Base-by-base conservation (phyloP, 2,797 vertebrate species). In the Crenichthys baileyi region DNA sequence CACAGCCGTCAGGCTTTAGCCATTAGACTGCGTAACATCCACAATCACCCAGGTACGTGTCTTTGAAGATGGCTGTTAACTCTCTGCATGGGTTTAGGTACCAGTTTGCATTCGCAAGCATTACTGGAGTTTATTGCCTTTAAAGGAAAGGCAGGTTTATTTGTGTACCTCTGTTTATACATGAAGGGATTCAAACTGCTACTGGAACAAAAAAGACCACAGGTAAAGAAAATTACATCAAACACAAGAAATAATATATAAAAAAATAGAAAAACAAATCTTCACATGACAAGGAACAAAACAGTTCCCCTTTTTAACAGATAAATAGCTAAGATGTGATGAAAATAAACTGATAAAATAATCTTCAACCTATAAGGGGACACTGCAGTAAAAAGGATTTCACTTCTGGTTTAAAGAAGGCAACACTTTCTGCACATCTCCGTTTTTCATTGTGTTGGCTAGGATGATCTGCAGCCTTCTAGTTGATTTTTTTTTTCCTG, bases 1-100 rank as follows among this genome's bases (percentile, higher is more conserved):
- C 81, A 70, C 74, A 31, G 1, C 26, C 70, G 87, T 88, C 88
- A 90, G 53, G 82, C 90, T 76, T 87, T 87, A 84, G 73, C 74
- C n/a, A 41, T 81, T 79, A 88, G 76, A 88, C 86, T 80, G 80
- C n/a, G 24, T 90, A 88, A 92, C 90, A 86, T 91, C 87, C 81
- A 73, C 81, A 78, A 85, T 85, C 75, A 74, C 70, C 80, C 41
- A 8, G 60, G 29, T 60, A 75, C 74, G 76, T 79, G 67, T 79
- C 72, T 80, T 39, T 78, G 48, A 70, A 31, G 58, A 79, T 71
- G 76, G 67, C 67, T 89, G 84, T 87, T 39, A 11, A 63, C 48
- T 56, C 36, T 74, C 39, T 29, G 31, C 9, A 3, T 67, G 51
- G 72, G 73, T 50, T 56, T 70, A 26, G 77, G 26, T 72, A 22